Percentiles rank a stretch among this genome's conserved stretches.
phyloP scores from a whole-genome alignment of 2,888 invertebrate species.

The Amorpha juglandis region DNA sequence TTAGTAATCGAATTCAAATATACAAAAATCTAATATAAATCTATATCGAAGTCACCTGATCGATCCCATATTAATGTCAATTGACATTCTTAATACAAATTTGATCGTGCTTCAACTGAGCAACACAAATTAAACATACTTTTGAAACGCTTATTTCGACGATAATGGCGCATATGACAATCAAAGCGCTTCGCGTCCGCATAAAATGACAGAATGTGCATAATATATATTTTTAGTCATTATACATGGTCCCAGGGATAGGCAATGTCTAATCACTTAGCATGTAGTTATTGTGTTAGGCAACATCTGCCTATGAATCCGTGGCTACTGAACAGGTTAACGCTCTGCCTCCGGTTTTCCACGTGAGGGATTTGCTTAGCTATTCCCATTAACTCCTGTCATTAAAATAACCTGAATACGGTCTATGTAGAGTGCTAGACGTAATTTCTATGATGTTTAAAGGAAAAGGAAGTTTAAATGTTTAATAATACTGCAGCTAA shows the following conservation, averaged over 20 bases:
- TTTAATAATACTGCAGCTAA: too few species aligned
- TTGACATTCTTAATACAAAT: background rate
- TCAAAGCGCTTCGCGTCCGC: background rate
- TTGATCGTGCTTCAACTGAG: background rate
- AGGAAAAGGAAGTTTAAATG: background rate
- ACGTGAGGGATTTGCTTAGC: conserved; percentile 5
- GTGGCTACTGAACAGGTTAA: background rate
- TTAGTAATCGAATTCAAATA: conserved; percentile 2
- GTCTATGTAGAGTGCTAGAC: conserved; percentile 14
- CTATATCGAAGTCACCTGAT: background rate
- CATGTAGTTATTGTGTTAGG: background rate
- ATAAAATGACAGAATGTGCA: conserved; percentile 2
- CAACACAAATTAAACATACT: background rate
- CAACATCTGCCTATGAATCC: background rate
- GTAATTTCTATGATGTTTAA: background rate
- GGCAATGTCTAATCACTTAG: conserved; percentile 2
- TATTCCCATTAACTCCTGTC: conserved; percentile 25
- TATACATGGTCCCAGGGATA: background rate
- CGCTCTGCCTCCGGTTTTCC: conserved; percentile 9
- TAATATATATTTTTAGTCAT: background rate
- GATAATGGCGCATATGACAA: background rate
- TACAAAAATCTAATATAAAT: conserved; percentile 8
- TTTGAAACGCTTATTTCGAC: background rate
- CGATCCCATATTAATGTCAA: background rate
- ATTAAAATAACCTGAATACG: conserved; percentile 31